Base-by-base conservation (phyloP, 2,888 invertebrate species). In the Tipula unca region DNA sequence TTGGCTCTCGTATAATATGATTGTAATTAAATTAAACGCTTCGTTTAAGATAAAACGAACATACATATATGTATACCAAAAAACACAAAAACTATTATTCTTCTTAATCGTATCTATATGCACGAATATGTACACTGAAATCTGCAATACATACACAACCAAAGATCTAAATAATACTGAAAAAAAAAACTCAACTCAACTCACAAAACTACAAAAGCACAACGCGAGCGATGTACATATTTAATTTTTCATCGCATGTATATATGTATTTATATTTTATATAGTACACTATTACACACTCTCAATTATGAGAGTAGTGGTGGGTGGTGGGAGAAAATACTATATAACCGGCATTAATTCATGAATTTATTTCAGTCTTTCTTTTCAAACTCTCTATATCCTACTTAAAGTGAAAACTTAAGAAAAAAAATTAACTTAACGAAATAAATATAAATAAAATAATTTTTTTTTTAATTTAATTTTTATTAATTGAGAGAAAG, bases 361-460 rank as follows among this genome's bases (percentile, higher is more conserved):
- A 90, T 89, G 90, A 90, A 89, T 89, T 89, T 90, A 91, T 91
- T 91, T 91, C 91, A 91, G 91, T 91, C 91, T 90, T 90, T 90
- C 90, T 89, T 89, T 85, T 86, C 90, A 89, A 90, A 90, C 90
- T 90, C 91, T 90, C 89, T 87, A 48, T 83, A 83, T 32, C 83
- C 84, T 84, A 69, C 69, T 83, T 83, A 83, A 83, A 83, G 35
- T 32, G 35, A 83, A 83, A 83, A 83, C 29, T 83, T 17, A 83
- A 36, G 39, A n/a, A 84, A 39, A n/a, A 84, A 39, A 39, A 35
- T 17, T 25, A 36, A 36, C 39, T 84, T 84, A 25, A 29, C 42
- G 14, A 42, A 42, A 39, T 42, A 84, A 36, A 39, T 35, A 84
- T 29, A 82, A 25, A 82, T 20, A 82, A 82, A 82, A 82, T 29